Conservation (phyloP, 1,140 invertebrate genomes). For the Drosophila guanche region DNA sequence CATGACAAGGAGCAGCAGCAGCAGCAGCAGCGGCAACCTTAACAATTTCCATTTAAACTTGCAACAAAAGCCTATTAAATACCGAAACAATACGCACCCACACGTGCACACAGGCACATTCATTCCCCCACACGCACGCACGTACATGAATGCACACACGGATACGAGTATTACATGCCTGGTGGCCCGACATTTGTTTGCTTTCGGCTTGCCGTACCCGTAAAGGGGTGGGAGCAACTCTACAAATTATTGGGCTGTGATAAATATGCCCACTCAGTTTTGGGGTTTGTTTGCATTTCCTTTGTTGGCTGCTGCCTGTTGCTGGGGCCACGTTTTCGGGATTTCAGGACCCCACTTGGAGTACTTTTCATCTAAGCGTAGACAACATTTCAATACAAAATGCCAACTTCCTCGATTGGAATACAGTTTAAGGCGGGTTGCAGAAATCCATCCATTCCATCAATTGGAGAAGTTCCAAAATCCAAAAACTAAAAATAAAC, state of each 20-base stretch:
- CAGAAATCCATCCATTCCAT: constrained; percentile 34
- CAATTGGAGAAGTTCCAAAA: constrained; percentile 15
- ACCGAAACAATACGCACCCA: constrained; percentile 61
- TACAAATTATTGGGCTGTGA: constrained; percentile 70
- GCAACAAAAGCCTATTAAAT: constrained; percentile 76
- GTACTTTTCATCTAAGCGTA: constrained; percentile 3
- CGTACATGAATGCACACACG: constrained; percentile 17
- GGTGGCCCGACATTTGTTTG: constrained; percentile 48
- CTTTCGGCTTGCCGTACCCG: constrained; percentile 9
- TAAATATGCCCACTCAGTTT: constrained; percentile 53
- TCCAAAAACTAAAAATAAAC: constrained; percentile 17
- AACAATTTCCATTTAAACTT: constrained; percentile 66
- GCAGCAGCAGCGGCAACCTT: constrained; percentile 23
- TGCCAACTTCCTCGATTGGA: constrained; percentile 3
- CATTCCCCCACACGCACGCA: neutral
- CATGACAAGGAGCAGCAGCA: constrained; percentile 29
- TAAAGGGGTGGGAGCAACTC: constrained; percentile 29
- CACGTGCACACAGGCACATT: constrained; percentile 13
- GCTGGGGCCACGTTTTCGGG: constrained; percentile 39
- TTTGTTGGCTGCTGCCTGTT: constrained; percentile 25
- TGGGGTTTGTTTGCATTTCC: constrained; percentile 22
- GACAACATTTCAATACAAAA: constrained; percentile 9
- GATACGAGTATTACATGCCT: constrained; percentile 30
- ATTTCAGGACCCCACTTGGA: constrained; percentile 27
- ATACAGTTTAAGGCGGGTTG: constrained; percentile 1